Evolutionary conservation across 2,113 vertebrate species (phyloP).

Genomic region (Prolemur simus): DNA sequence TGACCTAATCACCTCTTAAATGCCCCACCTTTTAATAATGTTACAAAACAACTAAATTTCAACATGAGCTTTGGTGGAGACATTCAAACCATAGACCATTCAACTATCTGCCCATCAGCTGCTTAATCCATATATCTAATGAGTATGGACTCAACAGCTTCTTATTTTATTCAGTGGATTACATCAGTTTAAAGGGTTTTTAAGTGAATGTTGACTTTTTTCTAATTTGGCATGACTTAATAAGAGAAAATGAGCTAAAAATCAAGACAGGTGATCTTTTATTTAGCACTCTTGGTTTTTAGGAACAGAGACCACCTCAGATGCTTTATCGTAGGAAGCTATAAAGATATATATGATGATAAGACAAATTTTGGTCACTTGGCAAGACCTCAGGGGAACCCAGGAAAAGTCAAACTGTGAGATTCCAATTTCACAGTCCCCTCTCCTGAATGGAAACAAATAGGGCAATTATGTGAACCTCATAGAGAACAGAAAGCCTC

Average conservation of each 20-base stretch:
- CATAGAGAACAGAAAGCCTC: neutral
- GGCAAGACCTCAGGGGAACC: neutral
- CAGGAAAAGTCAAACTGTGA: neutral
- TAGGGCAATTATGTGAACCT: neutral
- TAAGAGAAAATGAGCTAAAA: neutral
- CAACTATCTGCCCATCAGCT: neutral
- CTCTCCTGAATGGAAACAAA: neutral
- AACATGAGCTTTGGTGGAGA: neutral
- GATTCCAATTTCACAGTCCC: neutral
- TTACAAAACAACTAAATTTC: neutral
- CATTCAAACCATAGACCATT: neutral
- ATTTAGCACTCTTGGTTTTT: neutral
- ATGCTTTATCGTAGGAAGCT: neutral
- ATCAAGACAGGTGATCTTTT: neutral
- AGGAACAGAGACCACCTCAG: neutral
- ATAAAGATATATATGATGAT: neutral
- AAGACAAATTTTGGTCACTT: neutral
- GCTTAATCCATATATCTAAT: neutral
- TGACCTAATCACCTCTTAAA: neutral
- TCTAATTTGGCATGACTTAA: neutral
- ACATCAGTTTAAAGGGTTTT: neutral
- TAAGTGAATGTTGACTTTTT: neutral
- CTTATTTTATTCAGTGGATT: slow-evolving; percentile 5
- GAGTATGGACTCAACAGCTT: neutral
- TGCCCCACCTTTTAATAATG: neutral